Evolutionary conservation across 2,888 invertebrate genomes (phyloP).

Genomic region (Xestoiulus laeticollis): DNA sequence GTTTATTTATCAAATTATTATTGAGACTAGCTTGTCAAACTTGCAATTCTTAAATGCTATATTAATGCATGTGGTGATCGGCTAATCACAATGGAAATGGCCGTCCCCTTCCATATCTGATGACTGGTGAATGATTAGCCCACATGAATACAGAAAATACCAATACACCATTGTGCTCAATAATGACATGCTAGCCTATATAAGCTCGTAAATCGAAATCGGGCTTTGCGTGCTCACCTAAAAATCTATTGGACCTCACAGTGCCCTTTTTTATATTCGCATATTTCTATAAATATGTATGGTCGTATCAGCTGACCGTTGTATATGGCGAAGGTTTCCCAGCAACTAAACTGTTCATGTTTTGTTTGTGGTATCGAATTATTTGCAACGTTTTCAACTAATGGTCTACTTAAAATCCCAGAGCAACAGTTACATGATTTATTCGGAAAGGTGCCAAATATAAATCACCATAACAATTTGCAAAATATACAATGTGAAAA

Average conservation of each 20-base stretch:
- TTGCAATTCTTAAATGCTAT: no score
- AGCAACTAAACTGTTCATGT: slow-evolving; percentile 1
- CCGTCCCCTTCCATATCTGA: no score
- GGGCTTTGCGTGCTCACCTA: background rate
- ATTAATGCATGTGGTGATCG: no score
- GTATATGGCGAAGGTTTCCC: background rate
- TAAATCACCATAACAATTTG: background rate
- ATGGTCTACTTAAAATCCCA: background rate
- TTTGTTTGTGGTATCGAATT: background rate
- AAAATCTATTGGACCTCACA: background rate
- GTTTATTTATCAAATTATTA: background rate
- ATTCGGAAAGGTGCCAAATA: background rate
- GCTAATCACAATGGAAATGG: no score
- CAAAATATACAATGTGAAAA: background rate
- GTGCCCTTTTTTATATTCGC: background rate
- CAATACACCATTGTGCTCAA: background rate
- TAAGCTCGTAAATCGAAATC: background rate
- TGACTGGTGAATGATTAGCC: no score
- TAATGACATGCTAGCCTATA: background rate
- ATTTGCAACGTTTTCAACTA: background rate
- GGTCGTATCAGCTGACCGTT: background rate
- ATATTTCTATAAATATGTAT: background rate
- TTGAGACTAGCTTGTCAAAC: background rate
- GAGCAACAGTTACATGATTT: background rate
- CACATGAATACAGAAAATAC: background rate